Base-by-base conservation (phyloP, 1,140 invertebrate species). In the Octopus bimaculoides region DNA sequence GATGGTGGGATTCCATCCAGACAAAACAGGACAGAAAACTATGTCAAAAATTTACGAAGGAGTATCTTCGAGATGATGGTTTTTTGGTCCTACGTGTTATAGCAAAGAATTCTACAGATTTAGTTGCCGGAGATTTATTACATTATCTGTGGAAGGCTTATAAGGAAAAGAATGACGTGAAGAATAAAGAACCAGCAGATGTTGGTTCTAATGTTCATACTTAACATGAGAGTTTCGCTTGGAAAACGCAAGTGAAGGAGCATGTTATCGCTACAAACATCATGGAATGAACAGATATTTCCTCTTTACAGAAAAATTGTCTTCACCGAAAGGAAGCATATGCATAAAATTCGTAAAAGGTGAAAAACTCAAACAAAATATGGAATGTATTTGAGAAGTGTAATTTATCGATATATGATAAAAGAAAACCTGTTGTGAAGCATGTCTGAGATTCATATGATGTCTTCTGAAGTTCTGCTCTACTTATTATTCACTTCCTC, bases 41-140 rank as follows among this genome's bases (percentile, higher is more conserved):
- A 69, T 86, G 85, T 76, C 79, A 77, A 1, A 84, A 85, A 79
- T 89, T 89, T 78, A 84, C 86, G 5, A 82, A 86, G 26, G 76
- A 85, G 12, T 89, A 90, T 81, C 82, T 90, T 9, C 79, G 87
- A 8, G 86, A 88, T 77, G 88, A 90, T 77, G 89, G 89, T 26
- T 84, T 88, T 26, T 89, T 90, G 76, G 83, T 89, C 6, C 82
- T 89, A 54, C 78, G 87, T 7, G 81, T 89, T 12, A 85, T 89
- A 7, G 84, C 87, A n/a, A 87, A 86, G 76, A 90, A 90, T 78
- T 87, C 89, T 5, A 89, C 88, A 41, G 86, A 89, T 79, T 80
- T 90, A 14, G 86, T 88, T 0, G 86, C 86, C 14, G 86, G 87
- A 5, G 88, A 90, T 66, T 81, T 89, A 4, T 84, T 90, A 14